A percentile compares a stretch with the other conserved stretches of the same genome.
Evolutionary conservation across 2,113 vertebrate species (phyloP).

Genomic region (Strix aluco): DNA sequence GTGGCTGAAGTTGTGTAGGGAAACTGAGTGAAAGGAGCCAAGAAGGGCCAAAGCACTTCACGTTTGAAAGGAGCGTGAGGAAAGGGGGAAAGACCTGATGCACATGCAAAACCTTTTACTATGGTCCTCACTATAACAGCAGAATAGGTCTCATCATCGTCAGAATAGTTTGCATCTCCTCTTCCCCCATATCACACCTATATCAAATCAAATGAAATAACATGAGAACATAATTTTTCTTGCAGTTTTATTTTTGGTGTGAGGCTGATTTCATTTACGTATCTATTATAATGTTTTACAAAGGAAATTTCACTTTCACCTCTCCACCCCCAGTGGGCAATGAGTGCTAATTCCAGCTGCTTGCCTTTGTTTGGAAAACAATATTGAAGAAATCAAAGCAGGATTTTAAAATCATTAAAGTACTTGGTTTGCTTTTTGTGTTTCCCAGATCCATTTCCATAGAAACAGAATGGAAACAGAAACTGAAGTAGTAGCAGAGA

Average conservation of each 20-base stretch:
- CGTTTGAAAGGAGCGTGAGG: neutral
- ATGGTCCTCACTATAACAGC: neutral
- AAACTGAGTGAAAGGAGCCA: neutral
- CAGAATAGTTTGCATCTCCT: neutral
- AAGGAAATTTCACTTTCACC: neutral
- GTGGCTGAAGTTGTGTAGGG: neutral
- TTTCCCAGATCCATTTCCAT: neutral
- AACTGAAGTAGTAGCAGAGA: neutral
- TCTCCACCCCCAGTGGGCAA: neutral
- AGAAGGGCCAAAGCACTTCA: fast-evolving
- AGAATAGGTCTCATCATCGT: neutral
- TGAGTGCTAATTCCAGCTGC: neutral
- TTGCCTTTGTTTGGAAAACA: neutral
- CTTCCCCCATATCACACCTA: neutral
- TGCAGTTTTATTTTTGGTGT: neutral
- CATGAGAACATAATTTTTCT: fast-evolving
- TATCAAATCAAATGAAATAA: neutral
- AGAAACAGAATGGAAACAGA: neutral
- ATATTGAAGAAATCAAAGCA: neutral
- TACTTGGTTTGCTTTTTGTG: neutral
- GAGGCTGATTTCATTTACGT: neutral
- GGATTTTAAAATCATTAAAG: neutral
- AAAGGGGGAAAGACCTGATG: neutral
- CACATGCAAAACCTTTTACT: neutral
- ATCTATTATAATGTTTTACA: neutral